phyloP scores from a whole-genome alignment of 2,113 vertebrate species.

The Dasyprocta punctata region DNA sequence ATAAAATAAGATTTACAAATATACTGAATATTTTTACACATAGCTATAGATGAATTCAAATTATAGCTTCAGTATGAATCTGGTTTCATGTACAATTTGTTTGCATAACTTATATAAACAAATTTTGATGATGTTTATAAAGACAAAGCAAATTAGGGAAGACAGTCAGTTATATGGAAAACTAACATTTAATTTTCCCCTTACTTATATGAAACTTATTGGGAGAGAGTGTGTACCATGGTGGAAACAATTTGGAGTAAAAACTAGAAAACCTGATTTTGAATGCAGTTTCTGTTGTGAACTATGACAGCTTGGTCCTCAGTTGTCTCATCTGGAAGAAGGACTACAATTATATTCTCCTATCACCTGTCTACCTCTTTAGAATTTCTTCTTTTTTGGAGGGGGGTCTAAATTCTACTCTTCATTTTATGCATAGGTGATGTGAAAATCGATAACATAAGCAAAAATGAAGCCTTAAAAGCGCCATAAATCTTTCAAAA shows the following conservation, averaged over 20 bases:
- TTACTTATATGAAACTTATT: neutral
- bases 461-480: neutral
- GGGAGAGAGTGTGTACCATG: neutral
- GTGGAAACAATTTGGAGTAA: neutral
- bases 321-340: neutral
- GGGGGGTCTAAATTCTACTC: neutral
- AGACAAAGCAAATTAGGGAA: slow-evolving; percentile 31
- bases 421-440: neutral
- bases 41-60: neutral
- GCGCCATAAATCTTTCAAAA: neutral
- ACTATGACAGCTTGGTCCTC: neutral
- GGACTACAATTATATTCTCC: neutral
- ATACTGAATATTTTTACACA: neutral
- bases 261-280: neutral
- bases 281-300: neutral
- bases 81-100: neutral
- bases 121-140: neutral
- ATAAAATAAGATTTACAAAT: slow-evolving; percentile 2
- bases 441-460: neutral
- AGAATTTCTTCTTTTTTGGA: neutral
- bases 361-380: neutral
- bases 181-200: neutral
- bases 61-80: neutral
- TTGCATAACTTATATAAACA: slow-evolving; percentile 46
- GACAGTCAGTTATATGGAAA: neutral